Percentiles rank a stretch among this genome's conserved stretches.
Evolutionary conservation across 2,888 invertebrate genomes (phyloP).

Genomic region (Hypsopygia costalis): DNA sequence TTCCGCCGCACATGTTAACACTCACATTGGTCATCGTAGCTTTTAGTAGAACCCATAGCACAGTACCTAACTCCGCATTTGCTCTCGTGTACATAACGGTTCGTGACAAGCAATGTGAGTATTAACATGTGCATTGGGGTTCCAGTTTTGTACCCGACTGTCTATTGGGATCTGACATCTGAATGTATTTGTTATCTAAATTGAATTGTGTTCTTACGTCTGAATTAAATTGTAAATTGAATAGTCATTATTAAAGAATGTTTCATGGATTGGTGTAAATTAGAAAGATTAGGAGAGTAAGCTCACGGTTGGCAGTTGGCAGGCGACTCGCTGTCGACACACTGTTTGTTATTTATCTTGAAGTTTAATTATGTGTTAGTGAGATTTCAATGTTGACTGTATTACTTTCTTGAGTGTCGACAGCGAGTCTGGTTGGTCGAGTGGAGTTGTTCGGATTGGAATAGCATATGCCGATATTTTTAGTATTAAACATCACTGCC

Average conservation of each 20-base stretch:
- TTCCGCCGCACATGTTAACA: too few species aligned
- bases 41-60: too few species aligned
- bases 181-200: slow-evolving; percentile 29
- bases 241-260: slow-evolving; percentile 41
- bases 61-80: too few species aligned
- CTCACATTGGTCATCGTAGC: too few species aligned
- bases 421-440: slow-evolving; percentile 27
- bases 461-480: slow-evolving; percentile 59
- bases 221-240: slow-evolving; percentile 44
- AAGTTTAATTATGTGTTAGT: slow-evolving; percentile 61
- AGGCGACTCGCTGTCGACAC: slow-evolving; percentile 39
- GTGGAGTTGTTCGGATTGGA: slow-evolving; percentile 50
- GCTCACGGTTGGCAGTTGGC: slow-evolving; percentile 51
- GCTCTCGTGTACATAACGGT: too few species aligned
- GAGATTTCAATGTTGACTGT: slow-evolving; percentile 62
- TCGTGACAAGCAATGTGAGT: too few species aligned
- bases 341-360: slow-evolving; percentile 58
- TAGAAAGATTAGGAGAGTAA: slow-evolving; percentile 48
- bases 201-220: slow-evolving; percentile 30
- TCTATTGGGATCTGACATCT: slow-evolving; percentile 45
- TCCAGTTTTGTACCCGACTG: slow-evolving; percentile 29
- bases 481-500: slow-evolving; percentile 77
- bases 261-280: slow-evolving; percentile 56
- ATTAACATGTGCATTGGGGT: slow-evolving; percentile 12
- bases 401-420: slow-evolving; percentile 48